A percentile compares a stretch with the other conserved stretches of the same genome.
Conservation (phyloP, 64 coral and sea anemone genomes). For the Porites australiensis region DNA sequence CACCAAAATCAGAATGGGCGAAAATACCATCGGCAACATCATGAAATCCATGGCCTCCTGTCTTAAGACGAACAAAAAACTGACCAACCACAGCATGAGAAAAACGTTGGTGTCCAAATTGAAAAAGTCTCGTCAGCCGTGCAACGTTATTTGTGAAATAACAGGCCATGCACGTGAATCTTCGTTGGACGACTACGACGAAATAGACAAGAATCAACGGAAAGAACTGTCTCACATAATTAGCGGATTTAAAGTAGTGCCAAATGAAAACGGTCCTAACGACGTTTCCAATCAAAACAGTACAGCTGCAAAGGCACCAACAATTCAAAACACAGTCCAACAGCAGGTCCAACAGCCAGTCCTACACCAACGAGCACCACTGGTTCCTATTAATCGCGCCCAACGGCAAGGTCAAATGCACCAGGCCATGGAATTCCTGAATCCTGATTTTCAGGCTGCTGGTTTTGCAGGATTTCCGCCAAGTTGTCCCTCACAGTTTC, state of each 20-base stretch:
- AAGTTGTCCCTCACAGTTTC: no score
- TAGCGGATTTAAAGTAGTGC: neutral
- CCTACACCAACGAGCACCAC: no score
- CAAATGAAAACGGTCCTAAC: neutral
- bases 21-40: conserved; percentile 58
- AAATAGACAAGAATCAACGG: no score
- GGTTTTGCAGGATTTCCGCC: no score
- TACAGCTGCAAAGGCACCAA: no score
- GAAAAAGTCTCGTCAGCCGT: no score
- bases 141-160: no score
- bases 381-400: neutral
- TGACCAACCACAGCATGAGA: no score
- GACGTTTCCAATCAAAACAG: neutral
- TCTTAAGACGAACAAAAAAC: conserved; percentile 45
- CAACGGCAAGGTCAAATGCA: neutral
- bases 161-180: no score
- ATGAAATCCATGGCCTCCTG: conserved; percentile 78
- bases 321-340: neutral
- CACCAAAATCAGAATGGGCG: conserved; percentile 52
- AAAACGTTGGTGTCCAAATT: no score
- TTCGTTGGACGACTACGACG: no score
- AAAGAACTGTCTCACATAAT: neutral
- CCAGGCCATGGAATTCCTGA: neutral
- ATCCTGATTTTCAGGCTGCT: no score
- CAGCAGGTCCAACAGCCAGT: neutral